Evolutionary conservation across 2,113 vertebrate genomes (phyloP).

Genomic region (Trachemys scripta): DNA sequence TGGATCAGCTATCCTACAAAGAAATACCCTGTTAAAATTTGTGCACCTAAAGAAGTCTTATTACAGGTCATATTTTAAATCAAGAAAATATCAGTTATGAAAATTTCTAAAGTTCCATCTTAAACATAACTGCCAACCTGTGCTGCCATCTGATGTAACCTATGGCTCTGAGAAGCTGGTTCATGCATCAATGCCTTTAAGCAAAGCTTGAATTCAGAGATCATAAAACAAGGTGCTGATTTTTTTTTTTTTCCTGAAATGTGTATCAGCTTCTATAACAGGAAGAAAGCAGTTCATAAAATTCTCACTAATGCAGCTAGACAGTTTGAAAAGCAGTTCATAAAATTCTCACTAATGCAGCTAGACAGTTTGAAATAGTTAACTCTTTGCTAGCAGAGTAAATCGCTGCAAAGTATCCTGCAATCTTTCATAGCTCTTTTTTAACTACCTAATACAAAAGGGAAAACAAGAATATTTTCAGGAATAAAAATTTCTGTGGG

Average conservation of each 20-base stretch:
- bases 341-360: neutral
- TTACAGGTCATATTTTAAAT: neutral
- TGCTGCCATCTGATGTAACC: neutral
- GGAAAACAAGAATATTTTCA: neutral
- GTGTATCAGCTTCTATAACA: accelerated
- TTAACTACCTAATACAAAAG: accelerated
- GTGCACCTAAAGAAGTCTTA: neutral
- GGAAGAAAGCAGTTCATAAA: neutral
- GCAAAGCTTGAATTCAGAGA: neutral
- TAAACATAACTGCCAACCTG: neutral
- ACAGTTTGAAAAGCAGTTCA: neutral
- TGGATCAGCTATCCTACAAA: conserved; percentile 92
- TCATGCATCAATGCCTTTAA: neutral
- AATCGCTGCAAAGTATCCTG: neutral
- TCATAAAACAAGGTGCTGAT: neutral
- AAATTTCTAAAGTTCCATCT: neutral
- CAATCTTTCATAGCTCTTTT: neutral
- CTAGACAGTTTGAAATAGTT: neutral
- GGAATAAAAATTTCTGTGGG: too few relatives aligned
- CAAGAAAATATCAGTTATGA: neutral
- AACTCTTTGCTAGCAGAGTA: neutral
- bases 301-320: neutral
- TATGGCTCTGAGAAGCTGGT: neutral
- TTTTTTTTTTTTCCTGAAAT: neutral
- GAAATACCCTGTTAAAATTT: neutral